Evolutionary conservation across 1,140 invertebrate species (phyloP), one percentile per base, ranked within the genome.

Genomic region (Drosophila virilis): DNA sequence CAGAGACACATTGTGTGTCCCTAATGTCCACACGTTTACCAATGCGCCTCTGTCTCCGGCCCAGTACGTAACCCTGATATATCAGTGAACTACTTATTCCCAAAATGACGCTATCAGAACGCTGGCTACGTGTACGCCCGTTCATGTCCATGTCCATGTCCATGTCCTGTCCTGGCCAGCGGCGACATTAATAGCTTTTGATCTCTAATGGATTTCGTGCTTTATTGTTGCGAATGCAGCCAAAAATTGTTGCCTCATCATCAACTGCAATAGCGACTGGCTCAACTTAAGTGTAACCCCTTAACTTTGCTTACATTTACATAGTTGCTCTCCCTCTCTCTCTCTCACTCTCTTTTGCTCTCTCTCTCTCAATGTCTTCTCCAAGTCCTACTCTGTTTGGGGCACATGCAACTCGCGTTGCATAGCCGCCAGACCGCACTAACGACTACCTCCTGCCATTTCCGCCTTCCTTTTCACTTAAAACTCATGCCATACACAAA

Each of bases 171-270:
- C 28, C 45, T 33, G 42, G 17, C 32, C 46, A 37, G 50, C 38
- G 33, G 35, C 37, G 42, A 71, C 72, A 61, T 61, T 75, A 78
- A 78, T 78, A 73, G 60, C 54, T 75, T 59, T 59, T 65, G 72
- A 78, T 78, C 72, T 78, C 72, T 78, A 78, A 78, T 78, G 76
- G 76, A 78, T 78, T 78, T 71, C 76, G 76, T 78, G 76, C 66
- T 70, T 66, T 66, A 78, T 78, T 65, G 37, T 67, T 45, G 58
- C 58, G 58, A 28, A 43, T 58, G 43, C 51, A 59, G 65, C 6
- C 8, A 4, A 50, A 50, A 57, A 42, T 58, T 35, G 50, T 35
- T 51, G 28, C 42, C 57, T 35, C 42, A 46, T 59, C 57, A 46
- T 12, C 54, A 42, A 43, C 42, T 59, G 57, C 57, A 46, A 59